Evolutionary conservation across 2,113 vertebrate species (phyloP).

Genomic region (Pelecanoides urinatrix): DNA sequence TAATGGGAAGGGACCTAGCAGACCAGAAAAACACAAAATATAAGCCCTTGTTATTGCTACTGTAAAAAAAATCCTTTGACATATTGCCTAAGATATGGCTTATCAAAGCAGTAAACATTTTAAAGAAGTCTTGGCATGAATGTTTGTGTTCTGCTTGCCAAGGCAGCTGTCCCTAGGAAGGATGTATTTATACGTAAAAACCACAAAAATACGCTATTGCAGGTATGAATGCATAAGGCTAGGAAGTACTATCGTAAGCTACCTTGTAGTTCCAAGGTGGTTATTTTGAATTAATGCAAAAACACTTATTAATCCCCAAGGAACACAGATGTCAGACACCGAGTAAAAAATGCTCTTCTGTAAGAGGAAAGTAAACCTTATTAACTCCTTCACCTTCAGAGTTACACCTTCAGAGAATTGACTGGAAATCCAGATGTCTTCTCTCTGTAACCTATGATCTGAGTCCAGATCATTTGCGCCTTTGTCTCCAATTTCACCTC

Average conservation of each 20-base stretch:
- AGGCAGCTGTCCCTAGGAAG: not conserved
- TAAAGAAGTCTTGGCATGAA: not conserved
- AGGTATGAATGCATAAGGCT: not conserved
- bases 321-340: not conserved
- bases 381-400: not conserved
- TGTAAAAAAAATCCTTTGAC: not conserved
- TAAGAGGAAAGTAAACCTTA: conserved; percentile 5
- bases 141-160: not conserved
- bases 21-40: not conserved
- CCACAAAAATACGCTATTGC: not conserved
- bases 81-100: not conserved
- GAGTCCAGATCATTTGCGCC: not conserved
- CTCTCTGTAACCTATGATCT: not conserved
- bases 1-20: not conserved
- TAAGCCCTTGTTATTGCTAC: not conserved
- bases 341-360: not conserved
- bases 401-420: not conserved
- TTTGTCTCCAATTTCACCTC: not conserved
- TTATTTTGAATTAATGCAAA: conserved; percentile 13
- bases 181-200: not conserved
- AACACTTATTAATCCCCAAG: not conserved
- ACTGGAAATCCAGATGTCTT: not conserved
- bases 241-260: not conserved
- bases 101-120: not conserved
- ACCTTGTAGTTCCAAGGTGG: not conserved